Conservation (phyloP, 2,797 vertebrate species). For the Botia kubotai region DNA sequence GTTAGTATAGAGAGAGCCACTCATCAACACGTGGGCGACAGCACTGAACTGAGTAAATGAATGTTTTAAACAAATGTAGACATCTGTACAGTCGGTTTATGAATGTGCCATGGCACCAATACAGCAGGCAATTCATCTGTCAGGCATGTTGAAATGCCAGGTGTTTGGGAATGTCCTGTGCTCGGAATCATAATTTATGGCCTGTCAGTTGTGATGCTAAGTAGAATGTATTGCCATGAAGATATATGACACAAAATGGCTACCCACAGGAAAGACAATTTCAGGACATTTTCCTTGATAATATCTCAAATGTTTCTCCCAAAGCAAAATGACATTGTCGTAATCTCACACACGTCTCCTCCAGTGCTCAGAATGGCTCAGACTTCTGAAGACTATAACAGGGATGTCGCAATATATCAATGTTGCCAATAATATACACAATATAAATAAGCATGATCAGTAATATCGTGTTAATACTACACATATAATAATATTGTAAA, state of each 20-base stretch:
- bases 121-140: conserved; percentile 29
- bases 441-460: too few relatives aligned
- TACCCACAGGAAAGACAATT: background rate
- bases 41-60: conserved; percentile 54
- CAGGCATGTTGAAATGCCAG: conserved; percentile 49
- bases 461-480: too few relatives aligned
- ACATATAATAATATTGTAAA: too few relatives aligned
- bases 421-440: too few relatives aligned
- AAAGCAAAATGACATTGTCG: too few relatives aligned
- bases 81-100: conserved; percentile 28
- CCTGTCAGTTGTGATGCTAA: conserved; percentile 33
- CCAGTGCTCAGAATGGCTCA: too few relatives aligned
- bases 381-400: too few relatives aligned
- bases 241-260: conserved; percentile 11
- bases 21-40: conserved; percentile 55
- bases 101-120: conserved; percentile 17
- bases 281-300: background rate
- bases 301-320: background rate
- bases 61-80: conserved; percentile 51
- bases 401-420: too few relatives aligned
- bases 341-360: too few relatives aligned
- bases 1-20: conserved; percentile 35
- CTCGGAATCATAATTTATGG: conserved; percentile 44
- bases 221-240: conserved; percentile 25
- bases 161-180: conserved; percentile 46